Base-by-base conservation (phyloP, 1,140 invertebrate genomes). In the Ooceraea biroi region DNA sequence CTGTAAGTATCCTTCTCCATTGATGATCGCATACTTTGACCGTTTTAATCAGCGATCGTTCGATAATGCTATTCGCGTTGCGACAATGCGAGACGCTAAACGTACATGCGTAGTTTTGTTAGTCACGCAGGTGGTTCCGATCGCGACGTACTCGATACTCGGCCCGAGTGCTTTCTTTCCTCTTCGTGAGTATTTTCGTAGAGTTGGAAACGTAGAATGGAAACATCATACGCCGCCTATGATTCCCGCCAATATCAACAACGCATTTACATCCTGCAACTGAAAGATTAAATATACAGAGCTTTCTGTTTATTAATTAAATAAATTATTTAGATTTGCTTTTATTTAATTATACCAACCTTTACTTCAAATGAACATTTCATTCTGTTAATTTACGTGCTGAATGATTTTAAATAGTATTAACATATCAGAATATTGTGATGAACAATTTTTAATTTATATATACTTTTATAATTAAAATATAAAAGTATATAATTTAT, bases 1-100 rank as follows among this genome's bases (percentile, higher is more conserved):
- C 98, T 82, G 98, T 98, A 95, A 96, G 96, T 96, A 86, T 61
- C 4, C 7, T 61, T 52, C 2, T 66, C 25, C 22, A 22, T 25
- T 19, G 30, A 14, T 17, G 27, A 61, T 60, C 48, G 27, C 0
- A 14, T 7, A 1, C 19, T 58, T 1, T 2, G 55, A 83, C 66
- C 27, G 25, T 68, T 48, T 57, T 19, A 22, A 69, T 69, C 48
- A 55, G 14, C 17, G 36, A 52, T 50, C 30, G 27, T 22, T 66
- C n/a, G n/a, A 12, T 69, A 78, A 30, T 61, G 17, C 25, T 80
- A n/a, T 12, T 12, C 41, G 25, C 50, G n/a, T 58, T 68, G 14
- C 50, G 55, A 25, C 25, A n/a, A 44, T 22, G 30, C 19, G 66
- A 71, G 27, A 55, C 27, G 30, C 14, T 83, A 52, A 63, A 61